Percentiles rank a stretch among this genome's conserved stretches.
These are phyloP conservation scores for Leptodactylus fallax DNA, from an alignment of 2,797 vertebrate genomes.

Conservation along the genomic window DNA sequence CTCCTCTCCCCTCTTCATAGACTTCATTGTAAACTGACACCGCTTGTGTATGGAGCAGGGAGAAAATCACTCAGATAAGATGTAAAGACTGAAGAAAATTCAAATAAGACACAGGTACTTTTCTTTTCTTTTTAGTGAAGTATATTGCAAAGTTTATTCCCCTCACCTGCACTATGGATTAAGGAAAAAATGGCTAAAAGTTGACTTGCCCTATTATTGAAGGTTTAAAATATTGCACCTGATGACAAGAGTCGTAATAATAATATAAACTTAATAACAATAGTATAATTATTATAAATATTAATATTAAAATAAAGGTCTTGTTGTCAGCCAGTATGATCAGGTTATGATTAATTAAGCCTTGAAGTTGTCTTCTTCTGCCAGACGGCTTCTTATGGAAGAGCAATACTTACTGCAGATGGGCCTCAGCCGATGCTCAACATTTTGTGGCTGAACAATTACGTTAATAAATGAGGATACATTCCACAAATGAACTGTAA, in stretches of 20 bases:
- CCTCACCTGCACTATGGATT: too few relatives aligned
- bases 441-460: conserved; percentile 59
- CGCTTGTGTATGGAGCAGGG: too few relatives aligned
- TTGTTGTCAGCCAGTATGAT: conserved; percentile 19
- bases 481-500: conserved; percentile 57
- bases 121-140: too few relatives aligned
- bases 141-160: too few relatives aligned
- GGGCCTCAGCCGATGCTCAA: conserved; percentile 38
- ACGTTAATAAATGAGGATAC: conserved; percentile 57
- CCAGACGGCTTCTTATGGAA: conserved; percentile 51
- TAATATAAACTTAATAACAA: neutral
- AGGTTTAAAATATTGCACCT: too few relatives aligned
- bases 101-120: too few relatives aligned
- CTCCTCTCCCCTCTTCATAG: too few relatives aligned
- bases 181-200: too few relatives aligned
- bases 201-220: too few relatives aligned
- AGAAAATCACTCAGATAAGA: too few relatives aligned
- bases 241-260: neutral
- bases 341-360: conserved; percentile 44
- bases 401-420: conserved; percentile 44
- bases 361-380: conserved; percentile 34
- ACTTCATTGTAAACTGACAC: too few relatives aligned
- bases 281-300: neutral
- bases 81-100: too few relatives aligned
- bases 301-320: neutral